These are phyloP conservation scores for Lytechinus pictus DNA, from an alignment of 35 echinoderm and acorn worm genomes.

Conservation along the genomic window DNA sequence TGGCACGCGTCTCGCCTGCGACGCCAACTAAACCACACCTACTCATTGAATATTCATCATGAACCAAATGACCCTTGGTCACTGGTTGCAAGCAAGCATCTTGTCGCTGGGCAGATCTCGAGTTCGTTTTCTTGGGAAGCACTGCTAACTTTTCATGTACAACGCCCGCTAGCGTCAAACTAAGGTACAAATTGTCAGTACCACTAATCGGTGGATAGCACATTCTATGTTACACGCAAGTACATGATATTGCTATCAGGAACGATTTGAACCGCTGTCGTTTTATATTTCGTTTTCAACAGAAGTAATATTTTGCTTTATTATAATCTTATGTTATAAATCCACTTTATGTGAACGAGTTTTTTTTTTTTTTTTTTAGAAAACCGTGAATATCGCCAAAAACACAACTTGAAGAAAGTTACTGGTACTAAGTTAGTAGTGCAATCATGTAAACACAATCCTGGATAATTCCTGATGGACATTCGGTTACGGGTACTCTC, in stretches of 20 bases:
- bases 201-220: not conserved
- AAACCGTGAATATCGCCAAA: not conserved
- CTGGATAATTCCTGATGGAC: not conserved
- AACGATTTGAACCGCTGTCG: not conserved
- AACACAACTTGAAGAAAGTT: not conserved
- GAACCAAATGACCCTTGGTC: not conserved
- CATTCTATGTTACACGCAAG: not conserved
- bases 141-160: not conserved
- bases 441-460: not conserved
- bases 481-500: not conserved
- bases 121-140: not conserved
- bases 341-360: too few relatives aligned
- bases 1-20: constrained; percentile 34
- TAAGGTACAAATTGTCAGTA: not conserved
- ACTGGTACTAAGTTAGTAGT: too few relatives aligned
- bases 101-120: not conserved
- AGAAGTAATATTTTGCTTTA: not conserved
- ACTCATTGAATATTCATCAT: not conserved
- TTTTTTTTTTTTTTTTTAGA: not conserved
- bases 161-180: constrained; percentile 13
- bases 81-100: not conserved
- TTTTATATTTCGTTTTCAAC: not conserved
- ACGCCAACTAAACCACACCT: constrained; percentile 38
- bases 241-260: not conserved
- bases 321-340: too few relatives aligned